A percentile compares a stretch with the other conserved stretches of the same genome.
phyloP scores from a whole-genome alignment of 92 coral and sea anemone species.

The Phymanthus crucifer region DNA sequence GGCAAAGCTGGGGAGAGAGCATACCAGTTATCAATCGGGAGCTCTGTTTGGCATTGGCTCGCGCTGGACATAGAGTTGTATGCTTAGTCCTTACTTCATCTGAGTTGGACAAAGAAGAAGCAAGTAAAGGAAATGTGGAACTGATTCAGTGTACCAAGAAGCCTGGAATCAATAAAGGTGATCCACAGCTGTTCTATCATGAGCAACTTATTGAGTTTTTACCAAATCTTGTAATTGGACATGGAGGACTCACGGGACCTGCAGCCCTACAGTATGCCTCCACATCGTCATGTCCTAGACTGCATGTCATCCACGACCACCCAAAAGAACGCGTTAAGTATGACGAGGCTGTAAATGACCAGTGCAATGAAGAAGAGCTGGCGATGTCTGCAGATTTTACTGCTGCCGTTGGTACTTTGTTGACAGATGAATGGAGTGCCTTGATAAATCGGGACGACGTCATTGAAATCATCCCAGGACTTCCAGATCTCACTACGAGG shows the following conservation, averaged over 20 bases:
- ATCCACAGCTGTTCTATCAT: constrained; percentile 20
- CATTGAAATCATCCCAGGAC: constrained; percentile 46
- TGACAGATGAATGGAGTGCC: constrained; percentile 52
- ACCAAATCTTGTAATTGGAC: constrained; percentile 58
- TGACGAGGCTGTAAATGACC: neutral
- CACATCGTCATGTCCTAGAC: constrained; percentile 35
- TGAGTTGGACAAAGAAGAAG: too few species aligned
- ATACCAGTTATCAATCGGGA: constrained; percentile 48
- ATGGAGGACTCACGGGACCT: constrained; percentile 48
- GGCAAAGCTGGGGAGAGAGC: constrained; percentile 14
- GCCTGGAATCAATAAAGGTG: too few species aligned
- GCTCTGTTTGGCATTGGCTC: constrained; percentile 57
- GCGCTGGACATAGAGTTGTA: too few species aligned
- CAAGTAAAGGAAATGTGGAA: too few species aligned
- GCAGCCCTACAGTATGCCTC: constrained; percentile 48
- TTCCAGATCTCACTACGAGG: constrained; percentile 40
- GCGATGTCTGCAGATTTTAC: constrained; percentile 49
- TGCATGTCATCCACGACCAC: constrained; percentile 49
- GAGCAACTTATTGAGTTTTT: constrained; percentile 45
- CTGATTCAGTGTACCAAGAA: too few species aligned
- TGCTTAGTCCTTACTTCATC: too few species aligned
- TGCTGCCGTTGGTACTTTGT: constrained; percentile 42
- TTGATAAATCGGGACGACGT: constrained; percentile 47
- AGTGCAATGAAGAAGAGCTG: constrained; percentile 37
- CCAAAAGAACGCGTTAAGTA: constrained; percentile 26